phyloP scores from a whole-genome alignment of 64 coral and sea anemone species.

The Montipora capricornis region DNA sequence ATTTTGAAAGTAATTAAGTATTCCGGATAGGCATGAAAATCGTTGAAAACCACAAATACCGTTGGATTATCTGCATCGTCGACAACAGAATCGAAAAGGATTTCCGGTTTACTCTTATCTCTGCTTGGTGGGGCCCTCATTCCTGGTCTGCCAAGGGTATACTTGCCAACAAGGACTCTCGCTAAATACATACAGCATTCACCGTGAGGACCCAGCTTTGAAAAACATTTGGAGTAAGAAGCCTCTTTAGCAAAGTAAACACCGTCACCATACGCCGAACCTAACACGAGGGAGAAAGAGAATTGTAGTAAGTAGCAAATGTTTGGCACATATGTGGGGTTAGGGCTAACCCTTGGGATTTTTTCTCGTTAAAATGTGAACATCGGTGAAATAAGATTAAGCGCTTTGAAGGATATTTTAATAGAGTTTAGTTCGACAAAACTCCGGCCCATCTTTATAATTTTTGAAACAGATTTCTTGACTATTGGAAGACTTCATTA shows the following conservation, averaged over 20 bases:
- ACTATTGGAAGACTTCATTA: too few relatives aligned
- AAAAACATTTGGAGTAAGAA: not conserved
- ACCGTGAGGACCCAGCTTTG: not conserved
- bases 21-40: slow-evolving; percentile 32
- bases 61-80: not conserved
- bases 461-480: too few relatives aligned
- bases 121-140: not conserved
- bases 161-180: slow-evolving; percentile 38
- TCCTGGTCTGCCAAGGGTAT: not conserved
- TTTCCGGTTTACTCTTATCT: slow-evolving; percentile 4
- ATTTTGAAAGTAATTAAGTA: slow-evolving; percentile 47
- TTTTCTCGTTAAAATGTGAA: too few relatives aligned
- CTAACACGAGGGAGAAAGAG: not conserved
- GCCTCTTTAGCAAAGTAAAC: slow-evolving; percentile 58
- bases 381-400: too few relatives aligned
- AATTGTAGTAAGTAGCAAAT: not conserved
- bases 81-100: slow-evolving; percentile 54
- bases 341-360: too few relatives aligned
- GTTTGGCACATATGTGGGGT: not conserved
- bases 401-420: too few relatives aligned
- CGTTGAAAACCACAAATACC: slow-evolving; percentile 46
- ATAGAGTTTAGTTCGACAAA: too few relatives aligned
- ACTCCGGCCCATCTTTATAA: too few relatives aligned
- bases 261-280: slow-evolving; percentile 27
- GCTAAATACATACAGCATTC: slow-evolving; percentile 45